Evolutionary conservation across 2,888 invertebrate genomes (phyloP), one percentile per base, ranked within the genome.

Genomic region (Crocallis elinguaria): DNA sequence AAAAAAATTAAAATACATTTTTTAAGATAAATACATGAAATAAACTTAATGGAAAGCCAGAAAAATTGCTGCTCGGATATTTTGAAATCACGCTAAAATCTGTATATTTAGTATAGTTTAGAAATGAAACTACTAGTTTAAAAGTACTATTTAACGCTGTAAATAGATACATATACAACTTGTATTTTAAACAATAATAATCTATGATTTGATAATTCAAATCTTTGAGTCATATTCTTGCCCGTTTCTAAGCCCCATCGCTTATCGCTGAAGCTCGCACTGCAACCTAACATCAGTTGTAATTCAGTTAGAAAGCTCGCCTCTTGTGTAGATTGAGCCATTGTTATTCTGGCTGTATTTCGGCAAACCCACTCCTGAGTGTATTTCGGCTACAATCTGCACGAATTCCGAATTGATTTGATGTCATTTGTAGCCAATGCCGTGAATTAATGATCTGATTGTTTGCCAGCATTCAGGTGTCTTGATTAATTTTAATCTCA

Each of bases 291-390:
- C 58, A 44, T 51, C 59, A 57, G 64, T 63, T 65, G 75, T 88
- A 87, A 89, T 85, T 83, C 71, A 73, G 82, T 89, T 88, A 86
- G 84, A 82, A 79, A 79, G 77, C 83, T 75, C 75, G 51, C 38
- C 57, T 78, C 71, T 67, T 71, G 61, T 65, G 80, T 72, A 88
- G 86, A 89, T 89, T 89, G 88, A 86, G 87, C 77, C 68, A 88
- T 89, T 89, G 88, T 89, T 71, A 63, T 66, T 59, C 56, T 49
- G 52, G 41, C 60, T 57, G 57, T 63, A 57, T 60, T 57, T 60
- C 54, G 44, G 55, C 49, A 54, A 73, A 55, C 59, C 50, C 60
- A 39, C 46, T 46, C 41, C 27, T 30, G 32, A 33, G 16, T 43
- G 50, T 60, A 57, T 60, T 56, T 65, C 44, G 56, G 56, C 48